Percentiles rank a stretch among this genome's conserved stretches.
Evolutionary conservation across 2,888 invertebrate species (phyloP).

Genomic region (Tribolium freemani): DNA sequence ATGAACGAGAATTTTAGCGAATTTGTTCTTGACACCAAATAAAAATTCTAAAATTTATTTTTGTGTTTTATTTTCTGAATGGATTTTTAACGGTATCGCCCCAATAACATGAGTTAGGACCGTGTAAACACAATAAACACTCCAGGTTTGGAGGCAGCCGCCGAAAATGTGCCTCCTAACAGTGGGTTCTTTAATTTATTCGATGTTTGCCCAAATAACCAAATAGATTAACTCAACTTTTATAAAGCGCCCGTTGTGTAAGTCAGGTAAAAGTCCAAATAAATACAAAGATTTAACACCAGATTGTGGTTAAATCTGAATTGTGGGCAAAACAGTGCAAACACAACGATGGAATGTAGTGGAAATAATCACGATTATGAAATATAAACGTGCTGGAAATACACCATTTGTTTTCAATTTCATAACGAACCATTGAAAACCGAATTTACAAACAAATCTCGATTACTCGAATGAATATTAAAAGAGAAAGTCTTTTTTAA

Average conservation of each 20-base stretch:
- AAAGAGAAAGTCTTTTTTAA: background rate
- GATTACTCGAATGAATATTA: too few species aligned
- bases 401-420: background rate
- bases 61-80: too few species aligned
- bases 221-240: slow-evolving; percentile 4
- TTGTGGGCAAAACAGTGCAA: background rate
- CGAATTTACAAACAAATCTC: too few species aligned
- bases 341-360: background rate
- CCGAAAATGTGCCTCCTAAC: too few species aligned
- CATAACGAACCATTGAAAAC: background rate
- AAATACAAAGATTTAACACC: background rate
- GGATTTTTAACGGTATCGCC: background rate
- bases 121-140: slow-evolving; percentile 2
- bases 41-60: too few species aligned
- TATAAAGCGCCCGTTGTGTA: background rate
- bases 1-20: slow-evolving; percentile 24
- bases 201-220: background rate
- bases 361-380: background rate
- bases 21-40: background rate
- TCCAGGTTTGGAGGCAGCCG: background rate
- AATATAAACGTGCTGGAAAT: background rate
- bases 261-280: background rate
- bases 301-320: background rate
- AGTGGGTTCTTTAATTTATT: background rate
- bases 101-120: background rate